These are phyloP conservation scores for Drosophila arawakana DNA, from an alignment of 1,140 invertebrate species.

Conservation along the genomic window DNA sequence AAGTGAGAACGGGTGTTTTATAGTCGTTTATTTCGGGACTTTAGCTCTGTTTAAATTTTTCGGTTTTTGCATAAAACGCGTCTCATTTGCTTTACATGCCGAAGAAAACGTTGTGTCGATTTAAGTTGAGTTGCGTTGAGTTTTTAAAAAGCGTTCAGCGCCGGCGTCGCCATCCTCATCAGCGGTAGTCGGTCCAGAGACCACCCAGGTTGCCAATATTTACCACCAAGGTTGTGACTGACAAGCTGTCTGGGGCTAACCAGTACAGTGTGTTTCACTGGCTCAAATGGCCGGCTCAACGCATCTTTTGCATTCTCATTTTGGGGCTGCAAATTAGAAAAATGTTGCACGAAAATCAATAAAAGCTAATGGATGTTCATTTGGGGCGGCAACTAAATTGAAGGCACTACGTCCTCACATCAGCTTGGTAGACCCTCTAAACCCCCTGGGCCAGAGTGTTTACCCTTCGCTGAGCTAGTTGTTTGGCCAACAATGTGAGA, in stretches of 20 bases:
- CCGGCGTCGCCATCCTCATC: conserved; percentile 49
- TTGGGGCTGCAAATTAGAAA: conserved; percentile 73
- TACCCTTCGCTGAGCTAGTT: conserved; percentile 15
- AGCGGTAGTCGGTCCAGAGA: conserved; percentile 26
- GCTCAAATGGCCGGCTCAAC: background rate
- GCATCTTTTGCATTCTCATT: conserved; percentile 53
- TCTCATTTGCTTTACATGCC: conserved; percentile 81
- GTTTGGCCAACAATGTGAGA: conserved; percentile 47
- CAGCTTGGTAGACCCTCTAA: background rate
- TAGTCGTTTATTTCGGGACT: conserved; percentile 12
- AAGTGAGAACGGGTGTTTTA: no score
- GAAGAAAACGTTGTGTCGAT: conserved; percentile 45
- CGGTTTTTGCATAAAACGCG: conserved; percentile 74
- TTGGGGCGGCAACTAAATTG: conserved; percentile 60
- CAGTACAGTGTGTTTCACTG: background rate
- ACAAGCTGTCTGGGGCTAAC: background rate
- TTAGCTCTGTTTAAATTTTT: conserved; percentile 32
- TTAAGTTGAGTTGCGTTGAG: conserved; percentile 40
- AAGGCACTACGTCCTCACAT: conserved; percentile 6
- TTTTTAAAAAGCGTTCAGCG: conserved; percentile 66
- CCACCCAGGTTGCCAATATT: conserved; percentile 67
- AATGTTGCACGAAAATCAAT: conserved; percentile 77
- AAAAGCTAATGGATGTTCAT: conserved; percentile 70
- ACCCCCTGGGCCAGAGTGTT: no score
- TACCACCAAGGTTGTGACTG: conserved; percentile 62